Base-by-base conservation (phyloP, 1,140 invertebrate species). In the Psix sp. region DNA sequence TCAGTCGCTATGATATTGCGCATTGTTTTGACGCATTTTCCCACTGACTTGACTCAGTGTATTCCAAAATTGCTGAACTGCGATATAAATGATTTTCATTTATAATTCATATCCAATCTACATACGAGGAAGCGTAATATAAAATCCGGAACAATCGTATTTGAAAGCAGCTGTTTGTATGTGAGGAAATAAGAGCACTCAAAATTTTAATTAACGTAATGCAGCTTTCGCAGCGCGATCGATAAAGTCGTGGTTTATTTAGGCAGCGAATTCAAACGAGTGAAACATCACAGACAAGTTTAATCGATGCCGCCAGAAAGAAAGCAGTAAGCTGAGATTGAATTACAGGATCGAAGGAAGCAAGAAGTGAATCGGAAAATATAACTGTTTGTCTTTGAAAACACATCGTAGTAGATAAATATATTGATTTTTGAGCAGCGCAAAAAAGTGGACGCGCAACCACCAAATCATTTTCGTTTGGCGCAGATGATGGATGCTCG, bases 151-250 rank as follows among this genome's bases (percentile, higher is more conserved):
- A 51, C 51, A 59, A 60, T 48, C 38, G 54, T 40, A 59, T 72
- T 72, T 29, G 38, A 59, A 52, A 26, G 52, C 56, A 59, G 40
- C 57, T 20, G 59, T 73, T 65, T 51, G 24, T 57, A 35, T 48
- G 39, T 29, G 29, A 33, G 54, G 16, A 66, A n/a, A n/a, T n/a
- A 60, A 59, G 54, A 54, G 40, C 26, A 48, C 46, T 65, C 59
- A 73, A 67, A 67, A 74, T 74, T 74, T 74, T 74, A 74, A 74
- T 74, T 74, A 74, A 74, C 40, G 62, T 67, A 74, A 74, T 74
- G 71, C 54, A 67, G 49, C 33, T 52, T 48, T 74, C 43, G 18
- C 14, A 45, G 43, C 15, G 42, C 67, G 67, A 71, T 71, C 67
- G 43, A 71, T 71, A 71, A 57, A 71, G 43, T 63, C 48, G 70